Conservation (phyloP, 2,888 invertebrate genomes). For the Stratiomys singularior region DNA sequence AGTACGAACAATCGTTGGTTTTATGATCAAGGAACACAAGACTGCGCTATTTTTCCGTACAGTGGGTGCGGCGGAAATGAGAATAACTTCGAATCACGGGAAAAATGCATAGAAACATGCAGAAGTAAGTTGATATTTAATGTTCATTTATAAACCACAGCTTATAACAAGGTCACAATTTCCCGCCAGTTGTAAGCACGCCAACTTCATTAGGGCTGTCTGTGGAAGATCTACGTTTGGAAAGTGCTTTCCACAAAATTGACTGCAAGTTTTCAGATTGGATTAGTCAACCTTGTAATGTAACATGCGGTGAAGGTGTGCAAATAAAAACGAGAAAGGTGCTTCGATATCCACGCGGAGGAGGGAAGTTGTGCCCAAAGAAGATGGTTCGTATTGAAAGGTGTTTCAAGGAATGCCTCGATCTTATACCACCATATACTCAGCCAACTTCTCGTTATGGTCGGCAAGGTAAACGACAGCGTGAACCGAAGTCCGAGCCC, state of each 20-base stretch:
- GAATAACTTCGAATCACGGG: conserved; percentile 84
- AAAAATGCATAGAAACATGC: conserved; percentile 77
- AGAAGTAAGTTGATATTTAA: conserved; percentile 56
- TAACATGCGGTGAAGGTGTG: conserved; percentile 67
- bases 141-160: neutral
- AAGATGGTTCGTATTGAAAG: conserved; percentile 64
- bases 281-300: conserved; percentile 66
- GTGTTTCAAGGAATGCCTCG: conserved; percentile 61
- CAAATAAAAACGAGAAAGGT: conserved; percentile 67
- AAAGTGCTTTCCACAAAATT: conserved; percentile 54
- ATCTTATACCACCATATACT: conserved; percentile 44
- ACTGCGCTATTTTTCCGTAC: conserved; percentile 87
- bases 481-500: neutral
- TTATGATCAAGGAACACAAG: conserved; percentile 76
- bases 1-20: conserved; percentile 84
- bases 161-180: too few species aligned
- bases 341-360: conserved; percentile 66
- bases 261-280: conserved; percentile 69
- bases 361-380: conserved; percentile 68
- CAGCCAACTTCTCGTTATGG: neutral
- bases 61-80: conserved; percentile 87
- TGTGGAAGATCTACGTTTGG: conserved; percentile 56
- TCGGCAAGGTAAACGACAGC: neutral
- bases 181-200: conserved; percentile 25
- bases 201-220: conserved; percentile 51